Base-by-base conservation (phyloP, 2,797 vertebrate genomes). In the Epinephelus awoara region DNA sequence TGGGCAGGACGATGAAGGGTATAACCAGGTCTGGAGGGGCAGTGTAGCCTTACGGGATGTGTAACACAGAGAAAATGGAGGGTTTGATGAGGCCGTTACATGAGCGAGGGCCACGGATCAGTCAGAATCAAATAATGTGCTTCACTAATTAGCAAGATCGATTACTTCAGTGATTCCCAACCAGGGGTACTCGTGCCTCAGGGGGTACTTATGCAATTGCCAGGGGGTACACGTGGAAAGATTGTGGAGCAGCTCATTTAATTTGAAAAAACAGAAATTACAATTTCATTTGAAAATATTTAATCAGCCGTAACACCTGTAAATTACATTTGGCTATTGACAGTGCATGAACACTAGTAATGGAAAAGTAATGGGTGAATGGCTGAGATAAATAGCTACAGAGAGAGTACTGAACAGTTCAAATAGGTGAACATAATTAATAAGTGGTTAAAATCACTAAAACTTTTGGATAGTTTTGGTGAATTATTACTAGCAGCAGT, bases 1-100 rank as follows among this genome's bases (percentile, higher is more conserved):
- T 88, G 89, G 89, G 90, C 93, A 88, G 87, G 89, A 92, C 87
- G 88, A 94, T 91, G 92, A 94, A 94, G 89, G 91, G 88, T 90
- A 88, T 90, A 88, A 85, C 87, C 70, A 82, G 88, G 79, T 88
- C 86, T 91, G 86, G 85, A 18, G 84, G 93, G 82, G 88, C 86
- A 80, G 72, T 23, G 58, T 12, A 44, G 86, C 74, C 88, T 90
- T 82, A 49, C 49, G 91, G 91, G 90, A 91, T 61, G 56, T 84
- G 80, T 77, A 86, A 79, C 80, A 54, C 69, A 67, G 57, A 75
- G 77, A 79, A 71, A 87, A 75, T 42, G n/a, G 47, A 54, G 62
- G 23, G 76, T 27, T 77, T 78, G 63, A 89, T 76, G 85, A 80
- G 82, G 72, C 80, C 78, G 79, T 82, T 75, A 77, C 74, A 78